phyloP scores from a whole-genome alignment of 2,113 vertebrate species.

The Cryptomyrus ogoouensis region DNA sequence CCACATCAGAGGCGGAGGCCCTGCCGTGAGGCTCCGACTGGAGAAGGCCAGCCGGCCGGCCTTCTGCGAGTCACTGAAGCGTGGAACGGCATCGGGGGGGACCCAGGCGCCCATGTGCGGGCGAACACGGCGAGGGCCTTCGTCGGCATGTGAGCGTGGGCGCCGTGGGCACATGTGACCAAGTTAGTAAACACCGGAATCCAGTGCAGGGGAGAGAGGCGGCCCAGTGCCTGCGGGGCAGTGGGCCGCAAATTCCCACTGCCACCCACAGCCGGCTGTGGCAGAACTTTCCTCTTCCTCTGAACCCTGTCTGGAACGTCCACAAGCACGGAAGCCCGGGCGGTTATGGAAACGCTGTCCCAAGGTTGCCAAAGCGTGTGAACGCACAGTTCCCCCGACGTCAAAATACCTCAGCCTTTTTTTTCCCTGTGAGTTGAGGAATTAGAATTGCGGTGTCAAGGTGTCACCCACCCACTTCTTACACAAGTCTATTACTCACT shows the following conservation, averaged over 20 bases:
- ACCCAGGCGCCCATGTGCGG: background rate
- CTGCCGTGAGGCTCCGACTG: background rate
- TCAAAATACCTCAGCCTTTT: background rate
- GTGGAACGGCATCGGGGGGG: background rate
- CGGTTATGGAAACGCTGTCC: background rate
- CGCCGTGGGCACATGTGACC: background rate
- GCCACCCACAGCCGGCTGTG: background rate
- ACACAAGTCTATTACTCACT: background rate
- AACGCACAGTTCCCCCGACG: background rate
- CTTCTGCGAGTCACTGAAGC: background rate
- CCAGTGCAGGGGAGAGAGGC: background rate
- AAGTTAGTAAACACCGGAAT: background rate
- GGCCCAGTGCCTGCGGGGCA: background rate
- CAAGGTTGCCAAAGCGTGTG: background rate
- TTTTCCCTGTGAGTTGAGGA: background rate
- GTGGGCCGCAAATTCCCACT: background rate
- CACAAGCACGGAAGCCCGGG: background rate
- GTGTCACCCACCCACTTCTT: background rate
- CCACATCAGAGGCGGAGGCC: background rate
- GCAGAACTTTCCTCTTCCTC: background rate
- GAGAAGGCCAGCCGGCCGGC: background rate
- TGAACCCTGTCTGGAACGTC: background rate
- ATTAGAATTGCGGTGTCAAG: background rate
- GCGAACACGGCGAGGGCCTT: background rate
- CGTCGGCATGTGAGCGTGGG: background rate